Evolutionary conservation across 1,140 invertebrate genomes (phyloP), one percentile per base, ranked within the genome.

Genomic region (Leptonema lineaticorne): DNA sequence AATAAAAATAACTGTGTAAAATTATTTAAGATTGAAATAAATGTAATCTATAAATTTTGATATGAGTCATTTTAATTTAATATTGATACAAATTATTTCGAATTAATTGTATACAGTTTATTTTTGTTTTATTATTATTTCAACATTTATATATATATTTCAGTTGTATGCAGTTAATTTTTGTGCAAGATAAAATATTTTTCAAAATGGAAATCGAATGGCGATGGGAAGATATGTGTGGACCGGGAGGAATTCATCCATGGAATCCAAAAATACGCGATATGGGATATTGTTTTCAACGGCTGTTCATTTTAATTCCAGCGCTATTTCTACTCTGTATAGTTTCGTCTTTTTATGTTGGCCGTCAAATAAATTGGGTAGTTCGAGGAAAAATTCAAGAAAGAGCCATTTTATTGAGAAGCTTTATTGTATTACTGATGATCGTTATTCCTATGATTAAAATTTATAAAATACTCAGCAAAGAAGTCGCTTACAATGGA

Each of bases 271-370:
- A 80, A n/a, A 85, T 83, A 6, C 86, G 87, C 74, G 90, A 93
- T 78, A 83, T 94, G 73, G 87, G 90, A 70, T 79, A 88, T 48
- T 95, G 93, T 77, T 94, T 94, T 76, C 90, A 93, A 77, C 86
- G 92, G 75, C 76, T 93, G 45, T 88, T 86, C 71, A 81, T 92
- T 46, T 84, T 90, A 76, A 83, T 92, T 65, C 91, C 92, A 24
- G 76, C 88, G 29, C 85, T 90, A 69, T 83, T 85, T 46, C 77
- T 92, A 20, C 82, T 94, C 68, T 88, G 90, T 6, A 81, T 90
- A 22, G 76, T 86, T 53, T 94, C 92, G 28, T 86, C 89, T 1
- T 95, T 89, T 80, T 90, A 91, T 77, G 86, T 89, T 69, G 91
- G 90, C 18, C 84, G 84, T 73, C 85, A 86, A 70, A 79, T 77